Evolutionary conservation across 2,113 vertebrate genomes (phyloP), one percentile per base, ranked within the genome.

Genomic region (Pao palembangensis): DNA sequence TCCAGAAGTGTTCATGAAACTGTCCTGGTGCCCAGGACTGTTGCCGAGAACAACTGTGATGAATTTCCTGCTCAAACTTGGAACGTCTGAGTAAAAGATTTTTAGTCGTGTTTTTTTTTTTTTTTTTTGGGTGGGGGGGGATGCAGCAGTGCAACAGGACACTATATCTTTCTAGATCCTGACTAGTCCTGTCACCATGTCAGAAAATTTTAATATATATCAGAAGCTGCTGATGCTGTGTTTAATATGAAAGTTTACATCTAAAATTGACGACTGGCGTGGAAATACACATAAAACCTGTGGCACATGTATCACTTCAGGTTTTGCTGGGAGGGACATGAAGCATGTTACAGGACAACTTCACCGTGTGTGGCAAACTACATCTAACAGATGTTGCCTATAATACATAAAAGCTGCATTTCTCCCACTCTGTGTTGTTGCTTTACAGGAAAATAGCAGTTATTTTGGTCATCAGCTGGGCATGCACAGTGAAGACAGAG

Each of bases 391-490:
- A 38, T 38, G 34, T 38, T 11, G 34, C 10, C 34, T 38, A 38
- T 38, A 38, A 38, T 38, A 21, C 31, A 50, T 42, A 28, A 61
- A 62, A 51, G 16, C 20, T 25, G 23, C 4, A 6, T 49, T 49
- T 50, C 42, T 53, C 17, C 13, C 13, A 14, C 19, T 3, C 0
- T 34, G 48, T 41, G 44, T 46, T 42, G 23, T 42, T 20, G 0
- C 28, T 31, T 44, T 51, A 46, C n/a, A 38, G 44, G 51, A 55
- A 65, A 60, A 55, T 38, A 31, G 34, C 5, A 51, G 50, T 65
- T 23, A 19, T 67, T 62, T 65, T 46, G 43, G 20, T 69, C 64
- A 55, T 77, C 63, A 73, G 47, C 47, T 55, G 18, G 48, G 55
- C 60, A 55, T 64, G 48, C 41, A 47, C 18, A 44, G 20, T 6